Conservation (phyloP, 1,140 invertebrate species). For the Drosophila eugracilis region DNA sequence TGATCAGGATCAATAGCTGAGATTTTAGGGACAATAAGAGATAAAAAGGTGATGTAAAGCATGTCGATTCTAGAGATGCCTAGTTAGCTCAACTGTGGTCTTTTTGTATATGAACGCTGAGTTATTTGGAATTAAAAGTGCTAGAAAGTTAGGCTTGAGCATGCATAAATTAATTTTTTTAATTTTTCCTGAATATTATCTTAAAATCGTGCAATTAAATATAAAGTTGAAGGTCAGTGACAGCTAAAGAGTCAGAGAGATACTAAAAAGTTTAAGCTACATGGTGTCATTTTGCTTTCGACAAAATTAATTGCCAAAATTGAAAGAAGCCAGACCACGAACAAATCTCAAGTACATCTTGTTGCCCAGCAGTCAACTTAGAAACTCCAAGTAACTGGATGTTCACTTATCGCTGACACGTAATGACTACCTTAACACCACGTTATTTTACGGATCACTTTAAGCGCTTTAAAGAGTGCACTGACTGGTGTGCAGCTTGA, state of each 20-base stretch:
- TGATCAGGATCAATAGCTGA: too few relatives aligned
- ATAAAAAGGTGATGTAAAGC: too few relatives aligned
- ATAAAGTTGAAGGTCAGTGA: constrained; percentile 50
- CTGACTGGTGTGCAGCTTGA: constrained; percentile 4
- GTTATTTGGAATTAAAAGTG: too few relatives aligned
- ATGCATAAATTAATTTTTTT: constrained; percentile 76
- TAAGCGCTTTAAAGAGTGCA: constrained; percentile 55
- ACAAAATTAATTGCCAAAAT: constrained; percentile 50
- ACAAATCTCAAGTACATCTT: neutral
- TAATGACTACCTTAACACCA: constrained; percentile 24
- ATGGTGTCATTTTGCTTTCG: constrained; percentile 63
- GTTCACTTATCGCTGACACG: constrained; percentile 51
- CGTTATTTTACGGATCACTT: constrained; percentile 35
- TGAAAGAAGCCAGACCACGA: neutral
- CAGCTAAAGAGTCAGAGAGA: neutral
- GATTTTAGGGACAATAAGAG: too few relatives aligned
- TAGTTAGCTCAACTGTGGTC: too few relatives aligned
- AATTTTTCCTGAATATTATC: too few relatives aligned
- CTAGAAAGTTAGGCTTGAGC: too few relatives aligned
- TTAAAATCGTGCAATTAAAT: constrained; percentile 79
- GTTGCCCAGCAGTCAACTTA: constrained; percentile 1
- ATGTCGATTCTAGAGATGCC: too few relatives aligned
- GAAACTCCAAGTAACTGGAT: neutral
- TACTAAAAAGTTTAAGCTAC: constrained; percentile 73
- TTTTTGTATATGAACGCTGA: too few relatives aligned